Evolutionary conservation across 2,113 vertebrate genomes (phyloP), one percentile per base, ranked within the genome.

Genomic region (Phoxinus phoxinus): DNA sequence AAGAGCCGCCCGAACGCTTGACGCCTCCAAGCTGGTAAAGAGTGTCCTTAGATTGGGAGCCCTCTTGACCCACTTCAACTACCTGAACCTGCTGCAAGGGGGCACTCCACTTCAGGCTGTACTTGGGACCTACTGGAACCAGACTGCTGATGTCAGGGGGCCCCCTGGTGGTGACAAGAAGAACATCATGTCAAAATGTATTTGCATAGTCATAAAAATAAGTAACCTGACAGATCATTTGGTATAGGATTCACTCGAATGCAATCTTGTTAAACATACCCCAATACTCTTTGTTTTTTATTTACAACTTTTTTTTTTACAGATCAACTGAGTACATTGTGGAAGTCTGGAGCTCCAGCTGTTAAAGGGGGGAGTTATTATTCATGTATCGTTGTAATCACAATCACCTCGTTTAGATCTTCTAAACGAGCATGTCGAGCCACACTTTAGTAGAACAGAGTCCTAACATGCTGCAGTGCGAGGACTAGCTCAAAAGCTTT

Each of bases 31-130:
- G 95, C 84, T 95, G 96, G 89, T 95, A 94, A 81, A 95, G 90
- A 0, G 93, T 69, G 73, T 98, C 96, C 91, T 96, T 97, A 89
- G 94, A 94, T 0, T 95, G 95, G 84, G 91, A 71, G 0, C 91
- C 92, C 44, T 98, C 97, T 93, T 97, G 97, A 6, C 97, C 96
- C 67, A 97, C 96, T 89, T 98, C 98, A 8, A 96, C 96, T 27
- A 97, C 97, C 83, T 98, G 97, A 73, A 99, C 96, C 93, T 97
- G 97, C 0, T 94, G 94, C 63, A 99, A 89, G n/a, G 96, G 94
- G 1, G 96, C 95, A 86, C 96, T 98, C 97, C 97, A 99, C 91
- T 99, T 99, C 93, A 98, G 94, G 71, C 97, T 97, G 41, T 98
- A 99, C 88, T 96, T 98, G 77, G 97, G 97, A 25, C 97, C 98